Evolutionary conservation across 2,113 vertebrate genomes (phyloP).

Genomic region (Grallaria varia): DNA sequence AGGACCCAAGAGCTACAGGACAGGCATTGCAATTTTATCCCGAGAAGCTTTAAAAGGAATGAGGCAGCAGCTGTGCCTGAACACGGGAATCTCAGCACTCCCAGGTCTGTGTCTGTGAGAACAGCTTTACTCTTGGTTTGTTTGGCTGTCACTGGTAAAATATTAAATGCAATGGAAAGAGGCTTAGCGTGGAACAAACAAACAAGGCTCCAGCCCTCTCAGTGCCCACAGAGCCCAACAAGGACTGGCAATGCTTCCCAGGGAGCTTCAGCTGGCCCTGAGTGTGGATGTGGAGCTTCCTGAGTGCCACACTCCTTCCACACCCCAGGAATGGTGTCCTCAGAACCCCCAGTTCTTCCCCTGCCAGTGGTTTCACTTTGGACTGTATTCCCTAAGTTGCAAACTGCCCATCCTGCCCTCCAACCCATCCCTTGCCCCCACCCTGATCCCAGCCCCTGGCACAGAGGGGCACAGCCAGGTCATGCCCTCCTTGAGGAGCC

Average conservation of each 20-base stretch:
- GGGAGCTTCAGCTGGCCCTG: background rate
- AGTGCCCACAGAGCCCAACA: background rate
- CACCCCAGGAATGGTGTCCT: background rate
- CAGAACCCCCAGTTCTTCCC: background rate
- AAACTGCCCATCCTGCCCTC: background rate
- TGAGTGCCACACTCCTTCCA: background rate
- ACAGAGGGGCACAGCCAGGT: background rate
- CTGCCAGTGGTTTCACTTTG: background rate
- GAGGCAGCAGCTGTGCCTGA: conserved; percentile 14
- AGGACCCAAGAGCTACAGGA: background rate
- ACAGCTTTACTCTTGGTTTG: background rate
- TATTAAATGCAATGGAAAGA: background rate
- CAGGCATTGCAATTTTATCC: background rate
- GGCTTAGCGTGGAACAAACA: background rate
- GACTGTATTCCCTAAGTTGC: background rate
- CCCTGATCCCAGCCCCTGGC: background rate
- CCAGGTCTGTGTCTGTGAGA: background rate
- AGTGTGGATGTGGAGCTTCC: background rate
- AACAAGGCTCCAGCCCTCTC: background rate
- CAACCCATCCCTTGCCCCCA: background rate
- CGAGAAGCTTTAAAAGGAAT: background rate
- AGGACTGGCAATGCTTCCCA: background rate
- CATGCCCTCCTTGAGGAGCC: background rate
- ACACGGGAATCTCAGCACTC: background rate
- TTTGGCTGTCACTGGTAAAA: background rate